These are phyloP conservation scores for Oryzias dopingdopingensis DNA, from an alignment of 2,797 vertebrate species.

Conservation along the genomic window DNA sequence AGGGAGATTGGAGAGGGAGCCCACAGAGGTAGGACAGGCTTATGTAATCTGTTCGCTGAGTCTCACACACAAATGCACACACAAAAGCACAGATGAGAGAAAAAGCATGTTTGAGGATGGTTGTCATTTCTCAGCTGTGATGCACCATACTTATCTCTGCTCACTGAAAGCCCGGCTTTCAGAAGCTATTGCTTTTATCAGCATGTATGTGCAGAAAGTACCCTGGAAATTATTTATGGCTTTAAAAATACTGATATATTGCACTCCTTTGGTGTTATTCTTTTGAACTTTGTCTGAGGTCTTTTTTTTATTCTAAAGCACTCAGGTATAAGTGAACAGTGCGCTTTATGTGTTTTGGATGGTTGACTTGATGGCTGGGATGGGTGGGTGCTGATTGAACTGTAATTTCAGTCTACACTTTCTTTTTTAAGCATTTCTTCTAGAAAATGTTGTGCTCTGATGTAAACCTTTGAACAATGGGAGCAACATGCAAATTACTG, in stretches of 20 bases:
- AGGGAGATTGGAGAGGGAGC: constrained; percentile 73
- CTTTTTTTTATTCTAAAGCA: constrained; percentile 54
- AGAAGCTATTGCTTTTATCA: constrained; percentile 69
- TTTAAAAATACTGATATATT: constrained; percentile 73
- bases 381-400: constrained; percentile 19
- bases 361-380: constrained; percentile 24
- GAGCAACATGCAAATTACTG: constrained; percentile 6
- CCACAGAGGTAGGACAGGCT: constrained; percentile 70
- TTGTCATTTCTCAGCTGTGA: constrained; percentile 68
- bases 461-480: constrained; percentile 32
- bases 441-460: constrained; percentile 22
- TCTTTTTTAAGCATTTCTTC: constrained; percentile 45
- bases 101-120: constrained; percentile 61
- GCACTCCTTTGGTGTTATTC: constrained; percentile 57
- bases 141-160: constrained; percentile 47
- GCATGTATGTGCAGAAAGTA: constrained; percentile 70
- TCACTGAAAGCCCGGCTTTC: constrained; percentile 65
- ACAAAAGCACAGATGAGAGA: constrained; percentile 29
- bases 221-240: constrained; percentile 72
- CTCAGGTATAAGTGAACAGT: constrained; percentile 41
- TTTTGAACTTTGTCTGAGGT: constrained; percentile 56
- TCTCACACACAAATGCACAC: constrained; percentile 49
- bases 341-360: constrained; percentile 26
- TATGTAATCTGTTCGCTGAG: constrained; percentile 72
- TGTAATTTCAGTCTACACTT: constrained; percentile 21